Base-by-base conservation (phyloP, 1,140 invertebrate genomes). In the Lysiphlebus fabarum region DNA sequence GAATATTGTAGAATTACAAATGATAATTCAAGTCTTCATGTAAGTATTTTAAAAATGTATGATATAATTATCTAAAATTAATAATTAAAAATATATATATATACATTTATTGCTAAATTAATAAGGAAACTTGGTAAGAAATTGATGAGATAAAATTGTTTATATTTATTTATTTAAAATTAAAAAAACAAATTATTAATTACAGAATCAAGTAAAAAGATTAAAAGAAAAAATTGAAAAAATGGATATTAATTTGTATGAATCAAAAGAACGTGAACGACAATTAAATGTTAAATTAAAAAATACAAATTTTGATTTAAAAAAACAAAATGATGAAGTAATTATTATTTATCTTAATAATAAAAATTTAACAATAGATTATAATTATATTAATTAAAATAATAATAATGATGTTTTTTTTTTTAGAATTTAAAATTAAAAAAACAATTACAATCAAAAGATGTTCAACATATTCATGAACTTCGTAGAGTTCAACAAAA, bases 391-490 rank as follows among this genome's bases (percentile, higher is more conserved):
- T 47, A 38, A 56, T 50, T 36, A 56, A n/a, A n/a, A n/a, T n/a
- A n/a, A n/a, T n/a, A n/a, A n/a, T n/a, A n/a, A n/a, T n/a, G n/a
- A n/a, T n/a, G n/a, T n/a, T 56, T 51, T 51, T 4, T 10, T 38
- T 38, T 53, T 17, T 12, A 71, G 70, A 58, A 51, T 17, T 26
- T 55, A 8, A 71, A 71, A 43, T 53, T 71, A 43, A 62, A 54
- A 37, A 71, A 71, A 61, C 68, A 70, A 55, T 53, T 61, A 7
- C 65, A 64, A n/a, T 71, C 68, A 0, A 70, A 67, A 56, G 63
- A 71, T n/a, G 48, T 36, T 62, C 68, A 70, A 56, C 68, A 71
- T 43, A 56, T 67, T 12, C 70, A 71, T 8, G 64, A 70, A 55
- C 10, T 71, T 34, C 66, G 63, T 51, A 60, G 68, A 11, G 54